A percentile compares a stretch with the other conserved stretches of the same genome.
Conservation (phyloP, 2,888 invertebrate species). For the Anthophora plumipes region DNA sequence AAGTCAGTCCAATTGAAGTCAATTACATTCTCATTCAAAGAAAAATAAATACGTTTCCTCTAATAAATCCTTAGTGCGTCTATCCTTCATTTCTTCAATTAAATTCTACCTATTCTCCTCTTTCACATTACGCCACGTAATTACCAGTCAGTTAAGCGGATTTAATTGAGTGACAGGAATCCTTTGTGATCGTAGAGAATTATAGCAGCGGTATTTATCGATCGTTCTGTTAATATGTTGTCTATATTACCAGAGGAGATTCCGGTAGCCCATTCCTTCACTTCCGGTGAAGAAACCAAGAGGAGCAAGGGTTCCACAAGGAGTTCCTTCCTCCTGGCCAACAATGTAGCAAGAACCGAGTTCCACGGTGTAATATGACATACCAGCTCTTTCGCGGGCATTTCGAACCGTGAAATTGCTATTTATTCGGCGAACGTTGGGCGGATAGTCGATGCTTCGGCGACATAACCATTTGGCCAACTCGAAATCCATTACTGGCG, state of each 20-base stretch:
- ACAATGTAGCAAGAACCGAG: slow-evolving; percentile 54
- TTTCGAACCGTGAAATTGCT: slow-evolving; percentile 67
- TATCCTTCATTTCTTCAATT: too few relatives aligned
- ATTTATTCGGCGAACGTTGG: slow-evolving; percentile 62
- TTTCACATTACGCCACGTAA: too few relatives aligned
- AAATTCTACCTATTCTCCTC: too few relatives aligned
- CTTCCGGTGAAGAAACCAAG: not conserved
- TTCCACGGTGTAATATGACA: slow-evolving; percentile 60
- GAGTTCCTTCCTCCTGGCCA: slow-evolving; percentile 18
- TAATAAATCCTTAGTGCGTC: too few relatives aligned
- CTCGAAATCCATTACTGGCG: slow-evolving; percentile 70
- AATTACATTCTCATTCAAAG: too few relatives aligned
- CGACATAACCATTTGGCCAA: slow-evolving; percentile 71
- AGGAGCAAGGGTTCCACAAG: not conserved
- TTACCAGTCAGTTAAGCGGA: too few relatives aligned
- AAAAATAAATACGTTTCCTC: too few relatives aligned
- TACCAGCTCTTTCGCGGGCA: slow-evolving; percentile 48
- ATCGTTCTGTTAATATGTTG: not conserved
- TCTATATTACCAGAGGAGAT: not conserved
- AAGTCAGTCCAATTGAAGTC: too few relatives aligned
- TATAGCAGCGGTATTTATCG: too few relatives aligned
- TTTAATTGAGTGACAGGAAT: not conserved
- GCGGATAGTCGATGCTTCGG: slow-evolving; percentile 28
- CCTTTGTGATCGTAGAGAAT: not conserved
- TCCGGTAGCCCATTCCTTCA: not conserved